phyloP scores from a whole-genome alignment of 2,113 vertebrate genomes.

The Cynocephalus volans region DNA sequence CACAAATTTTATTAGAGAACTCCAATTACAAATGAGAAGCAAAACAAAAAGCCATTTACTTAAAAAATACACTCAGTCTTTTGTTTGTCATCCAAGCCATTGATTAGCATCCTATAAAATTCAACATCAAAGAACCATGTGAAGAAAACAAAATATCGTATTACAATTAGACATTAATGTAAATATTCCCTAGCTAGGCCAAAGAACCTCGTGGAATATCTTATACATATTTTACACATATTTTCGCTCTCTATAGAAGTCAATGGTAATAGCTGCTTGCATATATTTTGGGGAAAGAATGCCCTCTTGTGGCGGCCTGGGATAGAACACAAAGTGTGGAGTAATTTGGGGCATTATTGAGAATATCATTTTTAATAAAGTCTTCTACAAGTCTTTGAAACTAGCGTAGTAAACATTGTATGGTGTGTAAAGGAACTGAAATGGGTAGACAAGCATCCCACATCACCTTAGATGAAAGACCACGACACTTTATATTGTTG shows the following conservation, averaged over 20 bases:
- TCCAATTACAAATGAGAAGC: background rate
- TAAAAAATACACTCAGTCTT: background rate
- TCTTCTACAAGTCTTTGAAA: background rate
- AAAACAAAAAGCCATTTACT: slow-evolving; percentile 36
- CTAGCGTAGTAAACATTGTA: background rate
- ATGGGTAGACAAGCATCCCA: rapidly evolving
- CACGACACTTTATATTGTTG: background rate
- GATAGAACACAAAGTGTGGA: slow-evolving; percentile 12
- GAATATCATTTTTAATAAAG: background rate
- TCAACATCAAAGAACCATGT: background rate
- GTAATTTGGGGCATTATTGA: background rate
- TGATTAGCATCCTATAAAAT: background rate
- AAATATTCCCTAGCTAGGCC: background rate
- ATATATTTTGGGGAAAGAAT: slow-evolving; percentile 66
- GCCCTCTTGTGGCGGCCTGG: slow-evolving; percentile 77
- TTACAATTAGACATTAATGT: background rate
- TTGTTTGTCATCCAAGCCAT: background rate
- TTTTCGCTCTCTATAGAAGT: background rate
- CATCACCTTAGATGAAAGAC: background rate
- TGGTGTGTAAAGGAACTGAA: too few relatives aligned
- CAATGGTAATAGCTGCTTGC: background rate
- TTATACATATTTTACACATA: background rate
- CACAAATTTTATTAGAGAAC: slow-evolving; percentile 49
- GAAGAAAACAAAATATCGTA: slow-evolving; percentile 20
- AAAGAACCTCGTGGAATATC: slow-evolving; percentile 5